Conservation (phyloP, 1,140 invertebrate species). For the Pachypsylla venusta region DNA sequence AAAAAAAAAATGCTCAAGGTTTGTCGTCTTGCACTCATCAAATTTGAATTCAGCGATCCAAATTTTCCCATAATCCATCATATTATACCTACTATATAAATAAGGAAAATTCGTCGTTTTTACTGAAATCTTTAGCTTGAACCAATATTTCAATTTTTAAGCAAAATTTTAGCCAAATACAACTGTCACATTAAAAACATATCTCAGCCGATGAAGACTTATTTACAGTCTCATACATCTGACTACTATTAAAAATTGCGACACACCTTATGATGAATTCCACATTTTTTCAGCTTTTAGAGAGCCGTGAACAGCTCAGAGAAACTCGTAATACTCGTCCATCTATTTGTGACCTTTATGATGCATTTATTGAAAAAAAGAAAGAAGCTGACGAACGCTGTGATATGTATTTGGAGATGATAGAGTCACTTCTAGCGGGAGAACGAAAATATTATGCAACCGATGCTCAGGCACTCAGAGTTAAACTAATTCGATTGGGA, state of each 20-base stretch:
- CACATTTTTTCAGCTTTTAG: constrained; percentile 41
- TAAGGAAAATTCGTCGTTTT: background rate
- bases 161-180: no score
- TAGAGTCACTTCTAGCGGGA: constrained; percentile 53
- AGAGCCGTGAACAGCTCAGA: constrained; percentile 60
- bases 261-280: no score
- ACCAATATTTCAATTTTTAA: no score
- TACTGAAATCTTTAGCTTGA: no score
- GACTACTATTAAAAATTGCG: no score
- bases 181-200: no score
- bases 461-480: constrained; percentile 64
- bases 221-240: no score
- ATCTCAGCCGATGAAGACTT: no score
- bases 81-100: background rate
- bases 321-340: constrained; percentile 64
- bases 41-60: no score
- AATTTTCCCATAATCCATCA: background rate
- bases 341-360: constrained; percentile 65
- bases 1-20: no score
- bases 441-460: constrained; percentile 70
- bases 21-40: no score
- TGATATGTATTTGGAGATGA: constrained; percentile 75
- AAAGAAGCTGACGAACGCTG: constrained; percentile 58
- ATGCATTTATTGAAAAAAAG: constrained; percentile 56
- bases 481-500: constrained; percentile 68